Percentiles rank a stretch among this genome's conserved stretches.
Conservation (phyloP, 2,888 invertebrate species). For the Archips crataeganus region DNA sequence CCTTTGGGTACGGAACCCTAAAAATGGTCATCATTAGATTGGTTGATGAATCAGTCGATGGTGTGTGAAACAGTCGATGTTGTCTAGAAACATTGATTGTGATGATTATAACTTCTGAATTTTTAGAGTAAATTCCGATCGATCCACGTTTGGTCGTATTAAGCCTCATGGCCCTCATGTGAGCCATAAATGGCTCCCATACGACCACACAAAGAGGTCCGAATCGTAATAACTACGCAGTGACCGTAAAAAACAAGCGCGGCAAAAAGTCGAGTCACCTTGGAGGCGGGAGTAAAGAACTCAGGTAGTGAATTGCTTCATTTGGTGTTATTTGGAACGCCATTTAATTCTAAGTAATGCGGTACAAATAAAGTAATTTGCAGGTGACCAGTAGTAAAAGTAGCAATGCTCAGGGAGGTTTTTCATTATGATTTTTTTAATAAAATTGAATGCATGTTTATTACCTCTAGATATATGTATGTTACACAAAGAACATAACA, state of each 20-base stretch:
- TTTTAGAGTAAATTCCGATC: neutral
- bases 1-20: no score
- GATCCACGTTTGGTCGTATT: neutral
- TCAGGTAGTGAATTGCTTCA: constrained; percentile 84
- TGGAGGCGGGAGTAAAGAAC: constrained; percentile 77
- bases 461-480: no score
- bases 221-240: constrained; percentile 70
- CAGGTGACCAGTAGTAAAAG: constrained; percentile 44
- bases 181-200: constrained; percentile 31
- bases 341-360: constrained; percentile 54
- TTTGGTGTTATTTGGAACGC: constrained; percentile 68
- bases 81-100: no score
- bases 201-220: constrained; percentile 74
- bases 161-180: constrained; percentile 14
- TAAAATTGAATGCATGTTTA: no score
- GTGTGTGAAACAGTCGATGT: no score
- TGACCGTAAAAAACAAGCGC: constrained; percentile 68
- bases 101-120: neutral
- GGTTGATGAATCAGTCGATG: no score
- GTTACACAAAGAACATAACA: no score
- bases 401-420: no score
- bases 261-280: constrained; percentile 82
- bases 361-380: constrained; percentile 56
- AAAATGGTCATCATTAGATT: no score
- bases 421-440: no score